Evolutionary conservation across 2,888 invertebrate genomes (phyloP), one percentile per base, ranked within the genome.

Genomic region (Diplazon laetatorius): DNA sequence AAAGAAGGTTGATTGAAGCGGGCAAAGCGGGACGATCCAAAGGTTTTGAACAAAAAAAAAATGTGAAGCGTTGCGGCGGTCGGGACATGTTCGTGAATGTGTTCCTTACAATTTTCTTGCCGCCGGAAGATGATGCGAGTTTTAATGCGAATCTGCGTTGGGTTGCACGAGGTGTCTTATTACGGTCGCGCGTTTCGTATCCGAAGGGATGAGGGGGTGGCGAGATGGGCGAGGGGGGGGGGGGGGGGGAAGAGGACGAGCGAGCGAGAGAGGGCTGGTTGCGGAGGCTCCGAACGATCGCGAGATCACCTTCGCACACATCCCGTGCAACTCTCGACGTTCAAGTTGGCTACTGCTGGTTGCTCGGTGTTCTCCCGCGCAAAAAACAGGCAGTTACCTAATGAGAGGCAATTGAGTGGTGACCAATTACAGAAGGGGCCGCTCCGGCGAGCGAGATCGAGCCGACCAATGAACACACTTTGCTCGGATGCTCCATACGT

Each of bases 351-450:
- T 70, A 35, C 22, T 44, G 22, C 25, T 59, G 18, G n/a, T 18
- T 39, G 39, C 48, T 66, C 62, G n/a, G 46, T 74, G 72, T 69
- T 68, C 46, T 44, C 57, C 18, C 63, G 63, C 63, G 76, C 72
- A 74, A 76, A 68, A 74, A 81, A 74, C 84, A 84, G 85, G 85
- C 86, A 86, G 85, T 86, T 87, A 85, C 87, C 86, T 88, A 89
- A 89, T 88, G 88, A 89, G 86, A 86, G 85, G 87, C 88, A 89
- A 89, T 89, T 89, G 89, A 88, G 89, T 85, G 87, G 85, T 87
- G 87, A 86, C 89, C 89, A 89, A 89, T 89, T 89, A 89, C 87
- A 87, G 87, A 83, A 85, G 86, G 82, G 86, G 86, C 87, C 80
- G 86, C 71, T 82, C 86, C 83, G 74, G 81, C 80, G 85, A 84